Base-by-base conservation (phyloP, 1,140 invertebrate genomes). In the Zaprionus gabonicus region DNA sequence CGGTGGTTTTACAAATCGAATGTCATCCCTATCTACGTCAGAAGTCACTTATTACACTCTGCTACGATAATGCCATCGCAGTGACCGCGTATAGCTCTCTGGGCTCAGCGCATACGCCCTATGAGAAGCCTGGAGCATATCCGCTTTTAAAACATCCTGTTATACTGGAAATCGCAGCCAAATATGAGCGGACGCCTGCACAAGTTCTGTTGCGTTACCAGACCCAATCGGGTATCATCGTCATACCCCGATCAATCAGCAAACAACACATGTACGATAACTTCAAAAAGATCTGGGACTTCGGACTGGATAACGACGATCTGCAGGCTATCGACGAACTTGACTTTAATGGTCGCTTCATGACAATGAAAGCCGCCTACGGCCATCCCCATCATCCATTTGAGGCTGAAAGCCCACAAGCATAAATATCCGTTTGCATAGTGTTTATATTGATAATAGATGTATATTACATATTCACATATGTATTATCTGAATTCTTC, bases 21-120 rank as follows among this genome's bases (percentile, higher is more conserved):
- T 96, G 96, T 68, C 97, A 98, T 92, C 96, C 96, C 0, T 98
- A 98, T 92, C 93, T 98, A n/a, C 96, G 95, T 38, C 97, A 99
- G 84, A 94, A 94, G 10, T 94, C 95, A 51, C 91, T 99, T 23
- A 94, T 95, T 15, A 94, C 95, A 0, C 97, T 96, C 79, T 98
- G 97, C 84, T 93, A 94, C 25, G 86, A 94, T 17, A 94, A 95
- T 51, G 94, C 94, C 6, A 96, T 99, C 49, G 93, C 93, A 2
- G 84, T 99, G 1, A 97, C 95, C 0, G 97, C 96, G 4, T 99
- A 97, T 93, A 96, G 96, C 76, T 96, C 97, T 0, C 93, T 99
- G 1, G 97, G 97, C 20, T 94, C 95, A 1, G 95, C 96, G 1
- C 93, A 94, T 65, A 90, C 91, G 6, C 91, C 91, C 1, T 92